A percentile compares a stretch with the other conserved stretches of the same genome.
Conservation (phyloP, 2,888 invertebrate genomes). For the Drosophila eohydei region DNA sequence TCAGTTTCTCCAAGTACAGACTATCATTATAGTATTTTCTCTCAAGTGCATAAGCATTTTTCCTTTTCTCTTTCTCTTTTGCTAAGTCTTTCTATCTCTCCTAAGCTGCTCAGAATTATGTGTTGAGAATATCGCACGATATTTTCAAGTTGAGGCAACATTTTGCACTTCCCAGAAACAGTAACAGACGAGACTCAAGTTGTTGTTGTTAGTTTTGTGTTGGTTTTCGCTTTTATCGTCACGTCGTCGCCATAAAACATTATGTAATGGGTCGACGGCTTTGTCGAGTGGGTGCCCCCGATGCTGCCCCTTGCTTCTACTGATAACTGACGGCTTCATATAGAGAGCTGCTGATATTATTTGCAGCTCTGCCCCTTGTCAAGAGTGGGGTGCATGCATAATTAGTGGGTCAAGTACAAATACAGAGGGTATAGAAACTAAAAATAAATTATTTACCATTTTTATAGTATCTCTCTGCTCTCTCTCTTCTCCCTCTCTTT, state of each 20-base stretch:
- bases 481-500: not conserved
- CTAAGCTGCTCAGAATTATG: slow-evolving; percentile 3
- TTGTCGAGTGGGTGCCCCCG: slow-evolving; percentile 11
- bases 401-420: slow-evolving; percentile 72
- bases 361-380: slow-evolving; percentile 10
- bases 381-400: slow-evolving; percentile 29
- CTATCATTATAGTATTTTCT: not conserved
- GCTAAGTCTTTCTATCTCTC: not conserved
- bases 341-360: slow-evolving; percentile 4
- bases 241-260: slow-evolving; percentile 63
- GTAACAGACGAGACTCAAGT: slow-evolving; percentile 19
- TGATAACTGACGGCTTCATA: not conserved
- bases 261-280: slow-evolving; percentile 57
- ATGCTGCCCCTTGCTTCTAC: slow-evolving; percentile 8
- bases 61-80: not conserved
- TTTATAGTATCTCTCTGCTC: slow-evolving; percentile 15
- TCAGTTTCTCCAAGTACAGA: not conserved
- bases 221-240: slow-evolving; percentile 60
- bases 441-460: slow-evolving; percentile 44
- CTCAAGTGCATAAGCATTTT: slow-evolving; percentile 1
- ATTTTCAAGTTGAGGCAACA: slow-evolving; percentile 6
- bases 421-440: slow-evolving; percentile 12
- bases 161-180: slow-evolving; percentile 27
- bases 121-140: slow-evolving; percentile 20
- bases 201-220: slow-evolving; percentile 10